These are phyloP conservation scores for Chrysomela aeneicollis DNA, from an alignment of 2,888 invertebrate genomes.

Conservation along the genomic window DNA sequence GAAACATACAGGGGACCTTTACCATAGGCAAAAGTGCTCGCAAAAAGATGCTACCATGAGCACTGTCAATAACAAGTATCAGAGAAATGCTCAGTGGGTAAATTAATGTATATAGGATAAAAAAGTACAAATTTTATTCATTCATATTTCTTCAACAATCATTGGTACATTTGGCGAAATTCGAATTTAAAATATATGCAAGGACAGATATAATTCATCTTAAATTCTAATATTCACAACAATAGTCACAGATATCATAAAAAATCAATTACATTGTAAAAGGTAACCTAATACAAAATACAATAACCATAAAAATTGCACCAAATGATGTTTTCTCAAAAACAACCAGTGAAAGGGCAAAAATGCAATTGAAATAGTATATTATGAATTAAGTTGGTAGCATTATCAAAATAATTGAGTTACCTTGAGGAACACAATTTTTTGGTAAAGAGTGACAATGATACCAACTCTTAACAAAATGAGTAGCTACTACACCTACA, in stretches of 20 bases:
- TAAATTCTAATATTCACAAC: slow-evolving; percentile 43
- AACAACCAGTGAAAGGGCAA: slow-evolving; percentile 29
- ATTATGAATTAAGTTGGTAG: slow-evolving; percentile 41
- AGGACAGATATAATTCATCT: slow-evolving; percentile 43
- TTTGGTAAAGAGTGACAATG: slow-evolving; percentile 33
- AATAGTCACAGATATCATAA: slow-evolving; percentile 45
- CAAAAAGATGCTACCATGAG: too few relatives aligned
- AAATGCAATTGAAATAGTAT: slow-evolving; percentile 36
- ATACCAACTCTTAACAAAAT: slow-evolving; percentile 44
- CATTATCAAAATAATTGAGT: slow-evolving; percentile 29
- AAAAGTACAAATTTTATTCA: slow-evolving; percentile 49
- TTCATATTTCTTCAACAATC: slow-evolving; percentile 35
- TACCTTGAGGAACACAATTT: slow-evolving; percentile 14
- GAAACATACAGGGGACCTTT: too few relatives aligned
- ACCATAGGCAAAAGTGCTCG: too few relatives aligned
- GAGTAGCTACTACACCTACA: slow-evolving; percentile 15
- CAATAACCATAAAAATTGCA: slow-evolving; percentile 36
- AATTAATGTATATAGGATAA: slow-evolving; percentile 18
- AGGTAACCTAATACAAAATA: slow-evolving; percentile 40
- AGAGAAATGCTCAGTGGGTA: not conserved
- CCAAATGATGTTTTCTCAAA: slow-evolving; percentile 26
- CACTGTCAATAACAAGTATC: too few relatives aligned
- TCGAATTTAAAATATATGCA: slow-evolving; percentile 40
- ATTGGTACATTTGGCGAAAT: slow-evolving; percentile 38
- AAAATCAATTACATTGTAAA: slow-evolving; percentile 41